Conservation (phyloP, 2,888 invertebrate species). For the Euzophera pinguis region DNA sequence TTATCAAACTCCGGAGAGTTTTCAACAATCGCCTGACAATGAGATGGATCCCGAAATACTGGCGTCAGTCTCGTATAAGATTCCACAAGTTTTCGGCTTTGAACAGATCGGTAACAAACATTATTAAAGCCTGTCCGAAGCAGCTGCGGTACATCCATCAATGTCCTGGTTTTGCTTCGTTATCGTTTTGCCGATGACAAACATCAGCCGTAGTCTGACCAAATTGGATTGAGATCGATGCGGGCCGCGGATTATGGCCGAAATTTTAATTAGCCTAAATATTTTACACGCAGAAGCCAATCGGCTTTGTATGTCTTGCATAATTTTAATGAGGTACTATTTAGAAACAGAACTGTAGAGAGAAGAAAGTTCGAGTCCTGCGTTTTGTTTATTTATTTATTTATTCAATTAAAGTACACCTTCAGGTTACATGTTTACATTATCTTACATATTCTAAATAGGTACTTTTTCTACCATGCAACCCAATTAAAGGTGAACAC, state of each 20-base stretch:
- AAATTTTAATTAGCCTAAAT: conserved; percentile 4
- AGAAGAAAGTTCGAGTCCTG: too few species aligned
- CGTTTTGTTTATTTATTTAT: too few species aligned
- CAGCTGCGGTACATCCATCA: conserved; percentile 15
- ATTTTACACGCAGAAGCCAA: conserved; percentile 2
- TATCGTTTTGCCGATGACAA: conserved; percentile 9
- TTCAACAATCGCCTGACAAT: conserved; percentile 3
- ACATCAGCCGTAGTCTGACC: conserved; percentile 11
- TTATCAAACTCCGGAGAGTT: not conserved
- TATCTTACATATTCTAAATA: too few species aligned
- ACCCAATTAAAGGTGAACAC: too few species aligned
- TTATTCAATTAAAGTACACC: too few species aligned
- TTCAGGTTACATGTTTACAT: too few species aligned
- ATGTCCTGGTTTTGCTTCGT: conserved; percentile 5
- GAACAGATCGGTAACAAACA: conserved; percentile 6
- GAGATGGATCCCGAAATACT: not conserved
- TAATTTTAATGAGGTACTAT: not conserved
- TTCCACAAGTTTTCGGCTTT: conserved; percentile 10
- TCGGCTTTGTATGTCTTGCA: not conserved
- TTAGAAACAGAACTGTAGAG: too few species aligned
- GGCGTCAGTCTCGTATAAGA: conserved; percentile 7
- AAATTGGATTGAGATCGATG: conserved; percentile 26
- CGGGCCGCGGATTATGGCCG: conserved; percentile 6
- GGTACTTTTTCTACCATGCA: too few species aligned
- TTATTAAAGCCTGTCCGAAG: not conserved